These are phyloP conservation scores for Drosophila malerkotliana DNA, from an alignment of 1,140 invertebrate genomes.

Conservation along the genomic window DNA sequence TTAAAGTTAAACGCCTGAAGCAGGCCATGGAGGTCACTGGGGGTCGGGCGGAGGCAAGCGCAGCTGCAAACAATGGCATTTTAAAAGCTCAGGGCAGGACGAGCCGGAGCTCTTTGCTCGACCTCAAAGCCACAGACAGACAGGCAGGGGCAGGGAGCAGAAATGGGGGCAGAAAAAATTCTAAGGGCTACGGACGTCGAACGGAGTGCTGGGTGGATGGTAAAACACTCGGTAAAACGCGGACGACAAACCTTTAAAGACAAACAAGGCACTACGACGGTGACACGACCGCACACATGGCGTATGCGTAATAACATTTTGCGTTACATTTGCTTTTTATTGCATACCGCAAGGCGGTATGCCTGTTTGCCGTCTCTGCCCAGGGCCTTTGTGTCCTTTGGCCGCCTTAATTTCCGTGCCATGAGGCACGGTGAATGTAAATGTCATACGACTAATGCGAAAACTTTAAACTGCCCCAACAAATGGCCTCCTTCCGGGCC, in stretches of 20 bases:
- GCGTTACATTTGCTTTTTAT: constrained; percentile 82
- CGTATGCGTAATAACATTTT: constrained; percentile 80
- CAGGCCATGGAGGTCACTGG: constrained; percentile 49
- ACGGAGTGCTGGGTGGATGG: background rate
- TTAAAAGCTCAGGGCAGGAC: constrained; percentile 66
- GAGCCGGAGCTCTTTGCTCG: constrained; percentile 15
- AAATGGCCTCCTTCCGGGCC: constrained; percentile 37
- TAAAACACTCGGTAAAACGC: constrained; percentile 3
- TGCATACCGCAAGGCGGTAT: constrained; percentile 75
- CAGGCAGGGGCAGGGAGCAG: background rate
- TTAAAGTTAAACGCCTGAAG: constrained; percentile 35
- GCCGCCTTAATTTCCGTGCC: constrained; percentile 69
- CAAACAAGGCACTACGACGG: constrained; percentile 56
- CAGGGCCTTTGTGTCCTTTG: constrained; percentile 48
- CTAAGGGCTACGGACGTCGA: background rate
- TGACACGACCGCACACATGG: constrained; percentile 45
- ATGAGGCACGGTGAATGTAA: constrained; percentile 73
- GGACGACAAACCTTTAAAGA: constrained; percentile 56
- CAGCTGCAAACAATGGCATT: constrained; percentile 80
- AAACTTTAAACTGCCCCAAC: constrained; percentile 77
- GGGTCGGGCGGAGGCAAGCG: constrained; percentile 55
- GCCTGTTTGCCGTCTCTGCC: constrained; percentile 35
- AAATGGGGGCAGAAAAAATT: constrained; percentile 10
- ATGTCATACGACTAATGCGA: constrained; percentile 71
- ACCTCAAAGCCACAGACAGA: constrained; percentile 32